Base-by-base conservation (phyloP, 2,888 invertebrate species). In the Platyscelio sp. region DNA sequence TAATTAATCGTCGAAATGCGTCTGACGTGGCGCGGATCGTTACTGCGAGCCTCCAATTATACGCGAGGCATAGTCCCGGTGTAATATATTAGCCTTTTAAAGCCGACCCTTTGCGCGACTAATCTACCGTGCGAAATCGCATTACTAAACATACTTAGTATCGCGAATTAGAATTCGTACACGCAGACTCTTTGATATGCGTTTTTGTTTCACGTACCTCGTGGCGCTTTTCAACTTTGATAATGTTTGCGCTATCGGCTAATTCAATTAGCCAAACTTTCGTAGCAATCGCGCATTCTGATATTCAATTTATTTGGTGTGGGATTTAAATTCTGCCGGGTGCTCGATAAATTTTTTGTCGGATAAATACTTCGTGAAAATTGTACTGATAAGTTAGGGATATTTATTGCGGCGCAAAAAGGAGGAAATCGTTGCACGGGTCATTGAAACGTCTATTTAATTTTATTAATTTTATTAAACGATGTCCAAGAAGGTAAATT, bases 1-100 rank as follows among this genome's bases (percentile, higher is more conserved):
- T 85, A 81, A 85, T 85, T 81, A 85, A 85, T 85, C 74, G 81
- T 74, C 81, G 61, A 68, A 70, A 74, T 77, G 85, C 80, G 61
- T 68, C 74, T 78, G 81, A 85, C 77, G 81, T 67, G 71, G 71
- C 58, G 70, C 58, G 63, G 75, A 75, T 78, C 75, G 78, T 75
- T 75, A 77, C 78, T 58, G 54, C 29, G 56, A 51, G 54, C 65
- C 49, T 77, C 75, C 81, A 78, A 85, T 85, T 77, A 74, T 78
- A 72, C 20, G 61, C 60, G 13, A 79, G 71, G 79, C 51, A 58
- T 49, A 22, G 33, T 29, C n/a, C n/a, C n/a, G n/a, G 61, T 63
- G 74, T 78, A 74, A 56, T 74, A 78, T 74, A 78, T 78, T 49
- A 49, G 76, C 49, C 75, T 70, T 81, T 76, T 65, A 74, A 68